Conservation (phyloP, 2,888 invertebrate species). For the Zelleria hepariella region DNA sequence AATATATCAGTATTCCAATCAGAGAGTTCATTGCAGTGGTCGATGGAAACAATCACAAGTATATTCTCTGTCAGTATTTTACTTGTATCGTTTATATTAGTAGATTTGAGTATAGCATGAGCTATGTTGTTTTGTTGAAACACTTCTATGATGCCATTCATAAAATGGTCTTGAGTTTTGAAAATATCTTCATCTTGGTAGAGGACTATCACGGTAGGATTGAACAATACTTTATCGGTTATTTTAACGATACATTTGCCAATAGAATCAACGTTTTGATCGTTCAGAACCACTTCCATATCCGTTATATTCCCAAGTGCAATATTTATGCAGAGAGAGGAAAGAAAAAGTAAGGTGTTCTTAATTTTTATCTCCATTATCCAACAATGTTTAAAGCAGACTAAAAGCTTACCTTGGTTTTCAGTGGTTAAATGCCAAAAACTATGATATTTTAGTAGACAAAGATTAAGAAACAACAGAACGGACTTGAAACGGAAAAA, state of each 20-base stretch:
- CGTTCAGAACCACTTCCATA: not conserved
- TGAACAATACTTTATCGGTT: not conserved
- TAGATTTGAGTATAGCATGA: slow-evolving; percentile 5
- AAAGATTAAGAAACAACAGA: not conserved
- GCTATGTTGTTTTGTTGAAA: slow-evolving; percentile 17
- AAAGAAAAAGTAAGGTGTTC: not conserved
- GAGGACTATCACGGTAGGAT: slow-evolving; percentile 12
- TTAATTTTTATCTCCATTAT: not conserved
- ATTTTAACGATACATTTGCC: not conserved
- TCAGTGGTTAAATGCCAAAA: not conserved
- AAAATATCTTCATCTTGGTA: slow-evolving; percentile 4
- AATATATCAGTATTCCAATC: slow-evolving; percentile 16
- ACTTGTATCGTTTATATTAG: slow-evolving; percentile 5
- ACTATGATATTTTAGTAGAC: not conserved
- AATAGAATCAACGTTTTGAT: not conserved
- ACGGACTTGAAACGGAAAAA: not conserved
- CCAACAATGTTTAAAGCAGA: not conserved
- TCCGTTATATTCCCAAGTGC: not conserved
- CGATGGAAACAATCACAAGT: slow-evolving; percentile 22
- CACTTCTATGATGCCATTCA: slow-evolving; percentile 15
- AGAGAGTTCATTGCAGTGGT: slow-evolving; percentile 17
- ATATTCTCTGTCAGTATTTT: slow-evolving; percentile 11
- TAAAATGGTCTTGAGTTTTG: slow-evolving; percentile 10
- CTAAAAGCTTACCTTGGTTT: not conserved
- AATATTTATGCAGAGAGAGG: not conserved